These are phyloP conservation scores for Paramormyrops hopkinsi DNA, from an alignment of 2,797 vertebrate species.

Conservation along the genomic window DNA sequence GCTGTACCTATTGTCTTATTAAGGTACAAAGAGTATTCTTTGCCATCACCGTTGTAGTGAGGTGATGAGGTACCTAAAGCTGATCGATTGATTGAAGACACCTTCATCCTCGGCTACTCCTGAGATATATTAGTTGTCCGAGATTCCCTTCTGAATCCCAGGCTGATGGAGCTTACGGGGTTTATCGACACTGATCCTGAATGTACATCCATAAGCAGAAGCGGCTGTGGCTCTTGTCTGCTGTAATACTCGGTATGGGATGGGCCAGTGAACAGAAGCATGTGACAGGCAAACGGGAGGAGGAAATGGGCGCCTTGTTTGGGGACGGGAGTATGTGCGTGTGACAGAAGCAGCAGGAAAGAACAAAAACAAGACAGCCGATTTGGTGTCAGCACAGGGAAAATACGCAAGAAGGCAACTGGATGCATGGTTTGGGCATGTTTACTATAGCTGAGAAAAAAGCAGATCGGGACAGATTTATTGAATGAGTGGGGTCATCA, in stretches of 20 bases:
- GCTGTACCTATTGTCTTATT: neutral
- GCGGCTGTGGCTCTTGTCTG: neutral
- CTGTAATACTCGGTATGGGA: neutral
- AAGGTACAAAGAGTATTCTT: neutral
- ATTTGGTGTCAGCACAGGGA: neutral
- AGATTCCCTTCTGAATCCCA: neutral
- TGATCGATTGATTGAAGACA: neutral
- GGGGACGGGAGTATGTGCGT: neutral
- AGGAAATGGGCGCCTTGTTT: neutral
- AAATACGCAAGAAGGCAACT: neutral
- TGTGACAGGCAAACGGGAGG: neutral
- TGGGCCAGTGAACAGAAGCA: neutral
- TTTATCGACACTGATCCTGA: neutral
- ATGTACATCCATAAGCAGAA: neutral
- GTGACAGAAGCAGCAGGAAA: neutral
- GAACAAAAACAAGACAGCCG: neutral
- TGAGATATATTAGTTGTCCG: conserved; percentile 4
- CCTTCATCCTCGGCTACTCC: neutral
- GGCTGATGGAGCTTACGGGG: neutral
- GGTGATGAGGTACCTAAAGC: neutral
- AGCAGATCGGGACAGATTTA: neutral
- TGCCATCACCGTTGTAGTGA: neutral
- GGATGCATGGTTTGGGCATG: neutral
- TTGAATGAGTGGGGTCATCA: neutral
- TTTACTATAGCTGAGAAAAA: neutral